phyloP scores from a whole-genome alignment of 2,888 invertebrate genomes.

The Agrilus biguttatus region DNA sequence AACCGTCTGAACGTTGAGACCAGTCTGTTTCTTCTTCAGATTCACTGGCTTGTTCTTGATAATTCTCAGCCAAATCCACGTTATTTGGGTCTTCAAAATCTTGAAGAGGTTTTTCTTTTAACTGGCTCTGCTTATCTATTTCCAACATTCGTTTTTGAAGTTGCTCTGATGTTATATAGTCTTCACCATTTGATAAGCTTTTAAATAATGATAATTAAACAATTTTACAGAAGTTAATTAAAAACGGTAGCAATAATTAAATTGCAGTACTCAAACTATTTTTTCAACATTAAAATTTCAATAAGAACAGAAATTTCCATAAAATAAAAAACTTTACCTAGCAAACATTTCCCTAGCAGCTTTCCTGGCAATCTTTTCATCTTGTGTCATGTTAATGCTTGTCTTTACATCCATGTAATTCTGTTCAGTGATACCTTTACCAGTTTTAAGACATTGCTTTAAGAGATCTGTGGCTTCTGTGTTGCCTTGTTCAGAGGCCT shows the following conservation, averaged over 20 bases:
- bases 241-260: too few species aligned
- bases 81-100: conserved; percentile 11
- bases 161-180: conserved; percentile 75
- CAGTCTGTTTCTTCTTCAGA: conserved; percentile 30
- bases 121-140: conserved; percentile 34
- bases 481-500: conserved; percentile 85
- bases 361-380: conserved; percentile 75
- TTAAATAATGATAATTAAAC: conserved; percentile 6
- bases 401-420: conserved; percentile 61
- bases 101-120: not conserved
- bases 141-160: conserved; percentile 60
- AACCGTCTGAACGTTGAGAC: conserved; percentile 28
- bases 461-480: conserved; percentile 72
- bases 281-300: too few species aligned
- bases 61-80: conserved; percentile 22
- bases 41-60: conserved; percentile 18
- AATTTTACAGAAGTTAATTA: not conserved
- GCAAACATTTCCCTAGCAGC: conserved; percentile 79
- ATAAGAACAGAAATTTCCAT: too few species aligned
- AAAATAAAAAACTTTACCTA: conserved; percentile 34
- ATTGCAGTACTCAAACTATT: too few species aligned
- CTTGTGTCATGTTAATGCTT: conserved; percentile 70
- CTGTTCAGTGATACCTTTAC: conserved; percentile 57
- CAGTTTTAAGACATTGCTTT: conserved; percentile 54
- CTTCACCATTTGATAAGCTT: conserved; percentile 72